A percentile compares a stretch with the other conserved stretches of the same genome.
Conservation (phyloP, 2,888 invertebrate species). For the Caenorhabditis sp. region DNA sequence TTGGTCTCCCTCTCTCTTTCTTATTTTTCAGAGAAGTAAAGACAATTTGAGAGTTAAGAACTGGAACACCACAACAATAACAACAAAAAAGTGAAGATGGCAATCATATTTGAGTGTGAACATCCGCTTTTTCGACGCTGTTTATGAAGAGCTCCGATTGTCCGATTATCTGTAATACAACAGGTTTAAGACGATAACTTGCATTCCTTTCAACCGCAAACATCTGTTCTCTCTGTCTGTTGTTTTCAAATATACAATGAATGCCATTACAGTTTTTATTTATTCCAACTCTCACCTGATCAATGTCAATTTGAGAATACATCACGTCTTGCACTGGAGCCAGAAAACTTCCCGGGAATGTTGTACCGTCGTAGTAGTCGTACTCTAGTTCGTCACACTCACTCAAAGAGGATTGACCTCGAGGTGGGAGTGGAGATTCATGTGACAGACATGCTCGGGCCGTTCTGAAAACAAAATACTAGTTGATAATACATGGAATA, state of each 20-base stretch:
- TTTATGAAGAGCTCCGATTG: conserved; percentile 68
- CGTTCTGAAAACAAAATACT: conserved; percentile 54
- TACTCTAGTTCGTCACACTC: conserved; percentile 76
- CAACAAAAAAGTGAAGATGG: no score
- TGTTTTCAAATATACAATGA: conserved; percentile 1
- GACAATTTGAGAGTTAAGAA: no score
- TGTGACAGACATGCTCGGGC: conserved; percentile 62
- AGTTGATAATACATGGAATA: no score
- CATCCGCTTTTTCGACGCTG: conserved; percentile 67
- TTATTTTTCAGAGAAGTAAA: no score
- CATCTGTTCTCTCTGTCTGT: conserved; percentile 5
- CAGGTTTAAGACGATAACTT: conserved; percentile 3
- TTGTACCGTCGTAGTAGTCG: conserved; percentile 77
- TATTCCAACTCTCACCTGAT: conserved; percentile 75
- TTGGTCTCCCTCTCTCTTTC: background rate
- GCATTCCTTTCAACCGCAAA: conserved; percentile 5
- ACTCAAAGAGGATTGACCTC: conserved; percentile 66
- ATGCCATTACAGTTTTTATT: background rate
- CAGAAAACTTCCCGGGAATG: conserved; percentile 74
- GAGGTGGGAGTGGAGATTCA: conserved; percentile 67
- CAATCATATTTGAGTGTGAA: conserved; percentile 70
- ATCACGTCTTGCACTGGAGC: conserved; percentile 71
- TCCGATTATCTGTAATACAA: conserved; percentile 66
- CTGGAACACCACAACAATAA: no score
- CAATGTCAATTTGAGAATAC: conserved; percentile 79